These are phyloP conservation scores for Notechis scutatus DNA, from an alignment of 2,113 vertebrate species.

Conservation along the genomic window DNA sequence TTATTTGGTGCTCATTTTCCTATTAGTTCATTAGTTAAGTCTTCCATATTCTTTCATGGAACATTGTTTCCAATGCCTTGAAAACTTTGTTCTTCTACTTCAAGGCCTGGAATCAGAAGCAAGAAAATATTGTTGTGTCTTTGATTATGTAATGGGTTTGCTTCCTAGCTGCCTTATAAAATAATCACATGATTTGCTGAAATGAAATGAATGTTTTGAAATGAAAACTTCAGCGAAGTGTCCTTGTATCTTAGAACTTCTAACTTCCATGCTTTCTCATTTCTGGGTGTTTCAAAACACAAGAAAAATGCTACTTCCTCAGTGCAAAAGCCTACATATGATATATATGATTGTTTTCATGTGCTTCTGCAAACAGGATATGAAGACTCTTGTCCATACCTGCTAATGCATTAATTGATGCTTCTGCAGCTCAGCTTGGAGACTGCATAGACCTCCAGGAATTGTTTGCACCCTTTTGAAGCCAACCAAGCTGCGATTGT, in stretches of 20 bases:
- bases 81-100: background rate
- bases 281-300: background rate
- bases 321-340: background rate
- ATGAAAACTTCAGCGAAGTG: background rate
- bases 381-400: background rate
- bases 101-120: rapidly evolving
- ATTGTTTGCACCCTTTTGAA: background rate
- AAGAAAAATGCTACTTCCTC: background rate
- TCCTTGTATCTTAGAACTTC: background rate
- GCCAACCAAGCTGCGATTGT: background rate
- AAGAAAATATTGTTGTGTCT: rapidly evolving
- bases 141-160: rapidly evolving
- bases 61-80: slow-evolving; percentile 30
- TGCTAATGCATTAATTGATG: background rate
- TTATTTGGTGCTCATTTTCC: slow-evolving; percentile 15
- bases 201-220: background rate
- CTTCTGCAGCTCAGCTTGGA: background rate
- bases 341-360: background rate
- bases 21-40: slow-evolving; percentile 11
- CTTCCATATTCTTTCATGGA: slow-evolving; percentile 33
- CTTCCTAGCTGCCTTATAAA: background rate
- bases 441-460: background rate
- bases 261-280: background rate
- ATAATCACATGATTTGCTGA: background rate
- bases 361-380: background rate